Evolutionary conservation across 2,797 vertebrate species (phyloP).

Genomic region (Threskiornis aethiopicus): DNA sequence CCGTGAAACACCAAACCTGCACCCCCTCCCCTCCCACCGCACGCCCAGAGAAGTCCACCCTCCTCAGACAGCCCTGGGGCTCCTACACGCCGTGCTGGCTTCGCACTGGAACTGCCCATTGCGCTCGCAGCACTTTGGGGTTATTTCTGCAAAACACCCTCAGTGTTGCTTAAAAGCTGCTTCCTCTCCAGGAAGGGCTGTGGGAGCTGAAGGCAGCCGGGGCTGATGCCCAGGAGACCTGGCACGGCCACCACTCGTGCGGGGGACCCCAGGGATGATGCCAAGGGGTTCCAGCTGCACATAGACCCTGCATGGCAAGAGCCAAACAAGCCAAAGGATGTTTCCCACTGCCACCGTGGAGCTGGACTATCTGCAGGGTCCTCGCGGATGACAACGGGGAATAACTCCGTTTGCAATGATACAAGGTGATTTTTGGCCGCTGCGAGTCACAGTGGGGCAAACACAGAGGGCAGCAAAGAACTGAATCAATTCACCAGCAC

Average conservation of each 20-base stretch:
- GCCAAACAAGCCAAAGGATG: neutral
- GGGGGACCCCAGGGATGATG: neutral
- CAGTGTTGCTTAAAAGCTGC: neutral
- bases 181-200: neutral
- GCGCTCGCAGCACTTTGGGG: neutral
- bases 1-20: neutral
- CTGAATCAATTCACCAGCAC: neutral
- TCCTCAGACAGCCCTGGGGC: neutral
- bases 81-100: fast-evolving
- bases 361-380: neutral
- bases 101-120: neutral
- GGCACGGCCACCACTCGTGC: neutral
- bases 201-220: neutral
- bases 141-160: neutral
- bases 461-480: neutral
- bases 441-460: neutral
- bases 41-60: neutral
- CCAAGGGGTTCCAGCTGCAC: neutral
- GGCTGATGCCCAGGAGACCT: neutral
- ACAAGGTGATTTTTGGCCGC: neutral
- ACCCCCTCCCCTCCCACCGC: neutral
- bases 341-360: neutral
- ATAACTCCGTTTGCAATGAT: neutral
- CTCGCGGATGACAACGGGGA: fast-evolving
- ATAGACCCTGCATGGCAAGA: fast-evolving